Percentiles rank a stretch among this genome's conserved stretches.
Evolutionary conservation across 2,888 invertebrate species (phyloP).

Genomic region (Meghimatium bilineatum): DNA sequence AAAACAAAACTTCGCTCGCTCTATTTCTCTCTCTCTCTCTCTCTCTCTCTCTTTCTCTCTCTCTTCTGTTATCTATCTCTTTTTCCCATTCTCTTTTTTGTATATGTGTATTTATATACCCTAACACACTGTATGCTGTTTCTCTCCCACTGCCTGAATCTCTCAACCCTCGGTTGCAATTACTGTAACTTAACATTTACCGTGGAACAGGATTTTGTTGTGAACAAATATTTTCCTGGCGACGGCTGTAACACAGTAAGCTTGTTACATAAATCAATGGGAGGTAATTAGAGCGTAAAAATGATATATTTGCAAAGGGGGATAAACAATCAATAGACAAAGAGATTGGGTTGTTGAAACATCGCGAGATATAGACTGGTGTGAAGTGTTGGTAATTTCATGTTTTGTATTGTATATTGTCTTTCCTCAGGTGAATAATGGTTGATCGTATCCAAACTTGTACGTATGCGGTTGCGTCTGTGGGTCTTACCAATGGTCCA

Average conservation of each 20-base stretch:
- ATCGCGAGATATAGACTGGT: background rate
- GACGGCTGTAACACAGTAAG: background rate
- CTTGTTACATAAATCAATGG: constrained; percentile 24
- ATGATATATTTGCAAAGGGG: background rate
- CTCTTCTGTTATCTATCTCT: background rate
- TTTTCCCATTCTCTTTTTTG: background rate
- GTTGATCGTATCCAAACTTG: no score
- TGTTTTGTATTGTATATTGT: background rate
- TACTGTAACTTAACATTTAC: background rate
- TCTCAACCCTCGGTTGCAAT: background rate
- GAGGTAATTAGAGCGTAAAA: constrained; percentile 12
- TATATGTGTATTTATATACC: no score
- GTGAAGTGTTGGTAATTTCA: background rate
- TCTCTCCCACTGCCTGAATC: background rate
- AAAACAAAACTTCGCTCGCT: no score
- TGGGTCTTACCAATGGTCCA: no score
- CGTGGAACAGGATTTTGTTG: background rate
- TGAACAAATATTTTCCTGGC: constrained; percentile 12
- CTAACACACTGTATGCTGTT: background rate
- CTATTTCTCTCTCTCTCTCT: background rate
- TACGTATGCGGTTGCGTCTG: no score
- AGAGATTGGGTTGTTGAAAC: background rate
- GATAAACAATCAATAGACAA: background rate
- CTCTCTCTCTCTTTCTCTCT: background rate
- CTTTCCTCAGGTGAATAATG: no score